These are phyloP conservation scores for Muntiacus muntjak DNA, from an alignment of 2,113 vertebrate species.

Conservation along the genomic window DNA sequence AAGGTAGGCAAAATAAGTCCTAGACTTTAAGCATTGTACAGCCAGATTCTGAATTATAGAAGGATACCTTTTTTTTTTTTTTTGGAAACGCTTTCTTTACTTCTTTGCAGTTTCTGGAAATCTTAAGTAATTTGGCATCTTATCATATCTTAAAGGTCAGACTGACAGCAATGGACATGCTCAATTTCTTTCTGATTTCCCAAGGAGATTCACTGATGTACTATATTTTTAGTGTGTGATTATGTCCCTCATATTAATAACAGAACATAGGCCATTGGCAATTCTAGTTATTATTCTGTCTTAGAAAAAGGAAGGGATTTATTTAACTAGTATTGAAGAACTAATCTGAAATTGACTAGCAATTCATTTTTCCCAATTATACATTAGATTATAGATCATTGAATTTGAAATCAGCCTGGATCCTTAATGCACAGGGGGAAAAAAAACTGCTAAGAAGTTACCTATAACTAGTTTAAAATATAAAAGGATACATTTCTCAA, in stretches of 20 bases:
- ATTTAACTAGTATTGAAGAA: constrained; percentile 41
- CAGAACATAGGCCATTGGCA: not conserved
- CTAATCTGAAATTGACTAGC: constrained; percentile 20
- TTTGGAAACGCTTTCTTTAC: not conserved
- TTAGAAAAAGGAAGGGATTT: constrained; percentile 46
- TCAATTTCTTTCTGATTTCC: constrained; percentile 43
- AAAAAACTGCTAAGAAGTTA: not conserved
- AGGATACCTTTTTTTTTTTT: not conserved
- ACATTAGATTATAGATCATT: not conserved
- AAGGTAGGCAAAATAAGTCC: not conserved
- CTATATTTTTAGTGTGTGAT: constrained; percentile 25
- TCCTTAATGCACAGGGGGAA: not conserved
- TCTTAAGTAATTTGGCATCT: constrained; percentile 3
- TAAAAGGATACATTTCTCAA: not conserved
- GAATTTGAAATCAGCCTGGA: constrained; percentile 21
- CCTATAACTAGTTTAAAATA: not conserved
- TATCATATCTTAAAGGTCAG: constrained; percentile 41
- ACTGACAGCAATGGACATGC: constrained; percentile 30
- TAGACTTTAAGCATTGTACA: not conserved
- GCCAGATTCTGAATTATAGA: not conserved
- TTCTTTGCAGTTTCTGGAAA: not conserved
- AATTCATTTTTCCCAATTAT: not conserved
- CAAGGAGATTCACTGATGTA: not conserved
- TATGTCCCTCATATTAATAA: constrained; percentile 28
- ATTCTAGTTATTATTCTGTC: constrained; percentile 37